phyloP scores from a whole-genome alignment of 1,140 invertebrate genomes.

The Venustaconcha ellipsiformis region DNA sequence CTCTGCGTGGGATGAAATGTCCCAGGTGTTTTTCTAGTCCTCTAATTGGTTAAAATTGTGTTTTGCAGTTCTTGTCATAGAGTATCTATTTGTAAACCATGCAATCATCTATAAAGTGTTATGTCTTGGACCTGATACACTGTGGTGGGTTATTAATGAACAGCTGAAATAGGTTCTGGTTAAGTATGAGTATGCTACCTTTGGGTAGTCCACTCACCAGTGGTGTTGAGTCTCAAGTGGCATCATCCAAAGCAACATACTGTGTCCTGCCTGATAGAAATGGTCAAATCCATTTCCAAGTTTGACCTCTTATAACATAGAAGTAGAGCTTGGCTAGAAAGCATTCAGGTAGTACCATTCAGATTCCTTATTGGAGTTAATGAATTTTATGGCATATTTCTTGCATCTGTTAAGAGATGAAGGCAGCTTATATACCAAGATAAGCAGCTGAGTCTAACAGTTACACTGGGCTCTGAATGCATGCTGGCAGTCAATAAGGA shows the following conservation, averaged over 20 bases:
- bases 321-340: conserved; percentile 19
- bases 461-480: background rate
- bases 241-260: conserved; percentile 7
- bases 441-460: conserved; percentile 3
- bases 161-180: conserved; percentile 22
- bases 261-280: conserved; percentile 16
- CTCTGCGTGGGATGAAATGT: background rate
- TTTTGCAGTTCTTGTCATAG: background rate
- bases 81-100: background rate
- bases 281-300: conserved; percentile 3
- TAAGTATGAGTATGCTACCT: conserved; percentile 15
- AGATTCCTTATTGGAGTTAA: conserved; percentile 12
- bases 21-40: background rate
- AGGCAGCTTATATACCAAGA: conserved; percentile 7
- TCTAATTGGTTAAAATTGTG: background rate
- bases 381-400: background rate
- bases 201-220: conserved; percentile 23
- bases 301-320: conserved; percentile 9
- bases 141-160: conserved; percentile 23
- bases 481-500: conserved; percentile 7
- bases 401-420: background rate
- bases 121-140: background rate
- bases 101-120: background rate
- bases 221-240: background rate
- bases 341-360: conserved; percentile 12